Percentiles rank a stretch among this genome's conserved stretches.
phyloP scores from a whole-genome alignment of 1,140 invertebrate genomes.

The Goniozus legneri region DNA sequence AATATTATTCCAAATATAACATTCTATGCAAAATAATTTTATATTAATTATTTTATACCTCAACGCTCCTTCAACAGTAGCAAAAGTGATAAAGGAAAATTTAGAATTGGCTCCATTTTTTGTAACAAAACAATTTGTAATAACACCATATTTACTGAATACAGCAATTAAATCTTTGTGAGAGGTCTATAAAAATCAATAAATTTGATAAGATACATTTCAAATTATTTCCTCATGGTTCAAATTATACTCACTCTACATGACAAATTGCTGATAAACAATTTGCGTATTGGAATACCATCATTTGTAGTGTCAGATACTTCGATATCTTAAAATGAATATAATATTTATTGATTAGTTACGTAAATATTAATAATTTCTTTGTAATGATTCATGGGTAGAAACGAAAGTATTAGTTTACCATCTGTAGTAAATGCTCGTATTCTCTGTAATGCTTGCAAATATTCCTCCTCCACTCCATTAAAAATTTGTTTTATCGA shows the following conservation, averaged over 20 bases:
- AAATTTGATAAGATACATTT: neutral
- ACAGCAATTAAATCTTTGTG: constrained; percentile 35
- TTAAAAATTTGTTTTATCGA: no score
- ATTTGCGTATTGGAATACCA: constrained; percentile 43
- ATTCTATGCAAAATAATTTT: constrained; percentile 9
- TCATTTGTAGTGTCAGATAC: constrained; percentile 22
- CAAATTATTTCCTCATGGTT: neutral
- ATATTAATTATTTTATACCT: constrained; percentile 28
- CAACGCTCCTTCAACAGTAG: constrained; percentile 26
- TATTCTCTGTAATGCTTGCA: no score
- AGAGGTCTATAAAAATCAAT: constrained; percentile 35
- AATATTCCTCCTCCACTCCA: no score
- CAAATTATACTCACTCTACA: constrained; percentile 36
- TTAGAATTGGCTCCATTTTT: constrained; percentile 37
- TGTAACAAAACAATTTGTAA: constrained; percentile 43
- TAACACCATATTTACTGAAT: constrained; percentile 41
- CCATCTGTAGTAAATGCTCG: no score
- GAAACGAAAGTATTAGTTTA: no score
- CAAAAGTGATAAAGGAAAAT: constrained; percentile 47
- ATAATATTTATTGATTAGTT: neutral
- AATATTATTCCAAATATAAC: constrained; percentile 3
- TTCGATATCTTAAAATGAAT: neutral
- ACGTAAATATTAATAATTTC: neutral
- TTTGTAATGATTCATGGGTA: neutral
- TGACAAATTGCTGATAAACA: constrained; percentile 47